Conservation (phyloP, 2,888 invertebrate genomes). For the Tuta absoluta region DNA sequence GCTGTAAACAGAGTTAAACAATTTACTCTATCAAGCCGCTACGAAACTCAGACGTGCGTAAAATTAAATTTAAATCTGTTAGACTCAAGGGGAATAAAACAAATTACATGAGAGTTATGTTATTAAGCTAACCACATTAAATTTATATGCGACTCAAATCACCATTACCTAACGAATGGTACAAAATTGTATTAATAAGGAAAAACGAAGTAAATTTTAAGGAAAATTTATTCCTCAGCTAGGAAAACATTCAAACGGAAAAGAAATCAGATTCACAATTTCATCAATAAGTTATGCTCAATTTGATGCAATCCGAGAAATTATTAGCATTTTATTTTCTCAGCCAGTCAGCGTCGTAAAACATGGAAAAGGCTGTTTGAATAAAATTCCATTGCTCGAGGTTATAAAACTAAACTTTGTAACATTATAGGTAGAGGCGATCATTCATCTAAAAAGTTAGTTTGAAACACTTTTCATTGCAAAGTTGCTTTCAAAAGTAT, state of each 20-base stretch:
- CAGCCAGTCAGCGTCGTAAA: constrained; percentile 24
- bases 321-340: constrained; percentile 37
- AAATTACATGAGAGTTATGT: background rate
- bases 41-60: no score
- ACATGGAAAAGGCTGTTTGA: background rate
- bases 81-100: no score
- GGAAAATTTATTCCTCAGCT: background rate
- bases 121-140: no score
- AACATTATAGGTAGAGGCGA: background rate
- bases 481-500: no score
- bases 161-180: no score
- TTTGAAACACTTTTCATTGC: background rate
- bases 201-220: no score
- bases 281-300: constrained; percentile 39
- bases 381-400: background rate
- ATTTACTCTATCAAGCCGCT: no score
- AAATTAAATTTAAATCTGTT: no score
- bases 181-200: no score
- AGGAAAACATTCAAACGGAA: background rate
- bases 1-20: no score
- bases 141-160: no score
- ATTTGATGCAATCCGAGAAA: constrained; percentile 38
- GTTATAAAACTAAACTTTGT: background rate
- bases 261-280: constrained; percentile 22
- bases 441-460: background rate